phyloP scores from a whole-genome alignment of 2,888 invertebrate species.

The Byasa hedistus region DNA sequence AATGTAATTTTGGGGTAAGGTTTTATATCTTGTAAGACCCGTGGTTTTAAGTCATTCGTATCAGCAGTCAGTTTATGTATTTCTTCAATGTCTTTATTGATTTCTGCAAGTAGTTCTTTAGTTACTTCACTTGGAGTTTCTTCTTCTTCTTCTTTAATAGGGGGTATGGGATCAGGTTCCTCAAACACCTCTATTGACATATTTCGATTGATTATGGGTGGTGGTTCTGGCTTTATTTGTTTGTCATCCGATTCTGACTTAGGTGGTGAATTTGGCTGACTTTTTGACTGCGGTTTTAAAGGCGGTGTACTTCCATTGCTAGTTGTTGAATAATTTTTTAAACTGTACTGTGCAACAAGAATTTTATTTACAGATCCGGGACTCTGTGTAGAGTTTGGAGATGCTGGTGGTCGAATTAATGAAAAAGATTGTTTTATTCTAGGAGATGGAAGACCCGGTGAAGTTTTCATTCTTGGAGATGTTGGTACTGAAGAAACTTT shows the following conservation, averaged over 20 bases:
- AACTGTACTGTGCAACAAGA: constrained; percentile 79
- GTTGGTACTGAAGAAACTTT: constrained; percentile 88
- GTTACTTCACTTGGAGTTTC: constrained; percentile 61
- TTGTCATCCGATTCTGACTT: constrained; percentile 69
- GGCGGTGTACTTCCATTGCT: constrained; percentile 49
- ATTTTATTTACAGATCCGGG: constrained; percentile 78
- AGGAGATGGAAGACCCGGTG: constrained; percentile 83
- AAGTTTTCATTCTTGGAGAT: constrained; percentile 86
- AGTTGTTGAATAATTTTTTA: constrained; percentile 72
- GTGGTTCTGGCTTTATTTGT: constrained; percentile 50
- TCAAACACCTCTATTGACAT: constrained; percentile 64
- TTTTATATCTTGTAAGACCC: constrained; percentile 72
- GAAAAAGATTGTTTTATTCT: constrained; percentile 84
- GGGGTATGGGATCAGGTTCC: constrained; percentile 67
- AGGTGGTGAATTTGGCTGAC: constrained; percentile 74
- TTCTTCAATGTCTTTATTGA: constrained; percentile 75
- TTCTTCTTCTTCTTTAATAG: constrained; percentile 72
- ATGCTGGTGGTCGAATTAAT: constrained; percentile 80
- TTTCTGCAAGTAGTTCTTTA: constrained; percentile 65
- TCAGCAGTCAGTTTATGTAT: constrained; percentile 75
- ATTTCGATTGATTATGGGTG: constrained; percentile 54
- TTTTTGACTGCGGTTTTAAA: constrained; percentile 68
- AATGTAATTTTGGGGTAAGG: constrained; percentile 80
- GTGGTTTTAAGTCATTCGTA: constrained; percentile 62
- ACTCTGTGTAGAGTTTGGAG: constrained; percentile 77